Evolutionary conservation across 2,888 invertebrate genomes (phyloP), one percentile per base, ranked within the genome.

Genomic region (Acrocyrtus sp.): DNA sequence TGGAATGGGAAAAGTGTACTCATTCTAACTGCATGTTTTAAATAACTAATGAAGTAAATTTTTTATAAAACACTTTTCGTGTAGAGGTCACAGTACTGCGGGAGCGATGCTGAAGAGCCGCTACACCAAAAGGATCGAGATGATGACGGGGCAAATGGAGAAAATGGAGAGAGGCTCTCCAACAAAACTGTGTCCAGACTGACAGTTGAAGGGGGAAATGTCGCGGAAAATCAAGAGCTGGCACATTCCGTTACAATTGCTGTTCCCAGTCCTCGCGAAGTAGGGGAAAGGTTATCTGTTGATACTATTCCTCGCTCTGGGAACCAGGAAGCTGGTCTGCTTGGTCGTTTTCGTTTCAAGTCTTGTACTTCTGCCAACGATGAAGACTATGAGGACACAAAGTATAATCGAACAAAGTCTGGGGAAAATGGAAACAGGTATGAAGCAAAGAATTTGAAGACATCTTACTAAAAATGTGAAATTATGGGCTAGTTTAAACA

Each of bases 1-100:
- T n/a, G n/a, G n/a, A n/a, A n/a, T n/a, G n/a, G n/a, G n/a, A n/a
- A n/a, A n/a, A n/a, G n/a, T n/a, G n/a, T n/a, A n/a, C n/a, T n/a
- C n/a, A n/a, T n/a, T n/a, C n/a, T n/a, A n/a, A n/a, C n/a, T n/a
- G n/a, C n/a, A n/a, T n/a, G n/a, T n/a, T n/a, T n/a, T n/a, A n/a
- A n/a, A n/a, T n/a, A n/a, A n/a, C n/a, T n/a, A n/a, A n/a, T n/a
- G n/a, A n/a, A n/a, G n/a, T n/a, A n/a, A n/a, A n/a, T n/a, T n/a
- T n/a, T n/a, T n/a, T n/a, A n/a, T n/a, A n/a, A n/a, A n/a, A n/a
- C n/a, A n/a, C n/a, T n/a, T n/a, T n/a, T n/a, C n/a, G n/a, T n/a
- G n/a, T n/a, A 72, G 72, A 75, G 69, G 51, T 74, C 72, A 3
- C 77, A 75, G 47, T 73, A 75, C 43, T 72, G 74, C 43, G 67